These are phyloP conservation scores for Drosophila buzzatii DNA, from an alignment of 2,888 invertebrate species.

Conservation along the genomic window DNA sequence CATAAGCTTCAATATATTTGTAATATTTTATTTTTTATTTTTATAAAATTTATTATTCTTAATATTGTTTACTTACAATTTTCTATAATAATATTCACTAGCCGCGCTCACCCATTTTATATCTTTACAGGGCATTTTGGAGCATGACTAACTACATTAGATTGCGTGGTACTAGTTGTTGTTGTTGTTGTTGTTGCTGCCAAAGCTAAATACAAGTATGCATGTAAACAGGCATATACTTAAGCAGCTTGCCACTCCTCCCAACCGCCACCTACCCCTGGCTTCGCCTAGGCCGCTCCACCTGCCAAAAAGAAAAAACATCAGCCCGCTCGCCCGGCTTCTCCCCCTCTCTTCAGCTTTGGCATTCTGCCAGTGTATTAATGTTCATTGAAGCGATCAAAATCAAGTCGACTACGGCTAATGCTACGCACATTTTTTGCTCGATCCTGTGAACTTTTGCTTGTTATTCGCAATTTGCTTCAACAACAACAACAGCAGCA, in stretches of 20 bases:
- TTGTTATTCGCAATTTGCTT: constrained; percentile 79
- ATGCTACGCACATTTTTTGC: constrained; percentile 74
- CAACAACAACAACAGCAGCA: constrained; percentile 45
- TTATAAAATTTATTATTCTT: no score
- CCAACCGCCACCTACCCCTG: neutral
- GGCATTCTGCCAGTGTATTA: constrained; percentile 64
- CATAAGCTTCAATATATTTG: no score
- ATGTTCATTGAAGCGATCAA: constrained; percentile 81
- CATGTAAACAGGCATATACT: constrained; percentile 80
- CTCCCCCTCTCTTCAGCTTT: neutral
- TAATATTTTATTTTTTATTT: no score
- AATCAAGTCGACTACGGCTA: constrained; percentile 82
- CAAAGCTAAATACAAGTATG: constrained; percentile 76
- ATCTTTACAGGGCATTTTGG: constrained; percentile 23
- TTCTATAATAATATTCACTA: neutral
- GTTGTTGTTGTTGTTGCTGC: constrained; percentile 35
- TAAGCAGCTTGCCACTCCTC: constrained; percentile 58
- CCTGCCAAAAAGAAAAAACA: constrained; percentile 2
- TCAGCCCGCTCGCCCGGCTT: neutral
- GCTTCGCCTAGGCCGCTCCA: constrained; percentile 2
- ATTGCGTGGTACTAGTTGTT: constrained; percentile 28
- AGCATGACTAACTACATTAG: constrained; percentile 50
- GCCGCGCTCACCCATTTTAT: neutral
- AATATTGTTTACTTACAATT: no score
- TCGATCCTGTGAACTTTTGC: constrained; percentile 68